Conservation (phyloP, 2,113 vertebrate species). For the Serilophus lunatus region DNA sequence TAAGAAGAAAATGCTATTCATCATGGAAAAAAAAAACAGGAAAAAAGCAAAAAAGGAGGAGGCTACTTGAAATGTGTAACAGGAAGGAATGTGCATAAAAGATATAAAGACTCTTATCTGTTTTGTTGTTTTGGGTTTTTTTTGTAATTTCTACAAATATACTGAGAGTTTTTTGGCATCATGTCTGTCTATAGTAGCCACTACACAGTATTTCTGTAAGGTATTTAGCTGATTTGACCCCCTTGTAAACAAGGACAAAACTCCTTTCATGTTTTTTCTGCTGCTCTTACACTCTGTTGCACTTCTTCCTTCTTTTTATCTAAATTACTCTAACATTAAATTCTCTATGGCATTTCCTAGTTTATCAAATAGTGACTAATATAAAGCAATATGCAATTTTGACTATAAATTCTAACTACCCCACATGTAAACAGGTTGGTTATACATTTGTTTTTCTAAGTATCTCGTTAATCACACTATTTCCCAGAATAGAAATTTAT, state of each 20-base stretch:
- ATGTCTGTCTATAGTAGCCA: constrained; percentile 59
- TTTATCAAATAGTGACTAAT: neutral
- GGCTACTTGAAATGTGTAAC: neutral
- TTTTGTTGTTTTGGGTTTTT: constrained; percentile 59
- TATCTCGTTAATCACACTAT: neutral
- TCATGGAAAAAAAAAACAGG: neutral
- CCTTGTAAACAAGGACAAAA: constrained; percentile 33
- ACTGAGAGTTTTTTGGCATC: constrained; percentile 50
- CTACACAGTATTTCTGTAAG: constrained; percentile 53
- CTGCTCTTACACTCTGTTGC: constrained; percentile 48
- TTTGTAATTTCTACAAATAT: constrained; percentile 58
- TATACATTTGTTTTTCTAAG: neutral
- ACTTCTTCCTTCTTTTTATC: constrained; percentile 20
- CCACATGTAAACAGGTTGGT: neutral
- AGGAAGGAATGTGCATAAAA: neutral
- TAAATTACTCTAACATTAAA: neutral
- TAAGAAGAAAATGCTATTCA: neutral
- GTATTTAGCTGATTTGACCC: constrained; percentile 35
- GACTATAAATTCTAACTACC: neutral
- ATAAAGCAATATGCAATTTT: neutral
- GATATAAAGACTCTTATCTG: neutral
- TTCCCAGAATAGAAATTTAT: neutral
- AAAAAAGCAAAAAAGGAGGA: neutral
- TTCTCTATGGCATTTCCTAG: neutral
- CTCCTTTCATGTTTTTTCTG: constrained; percentile 67